phyloP scores from a whole-genome alignment of 2,888 invertebrate species.

The Phyllotreta striolata region DNA sequence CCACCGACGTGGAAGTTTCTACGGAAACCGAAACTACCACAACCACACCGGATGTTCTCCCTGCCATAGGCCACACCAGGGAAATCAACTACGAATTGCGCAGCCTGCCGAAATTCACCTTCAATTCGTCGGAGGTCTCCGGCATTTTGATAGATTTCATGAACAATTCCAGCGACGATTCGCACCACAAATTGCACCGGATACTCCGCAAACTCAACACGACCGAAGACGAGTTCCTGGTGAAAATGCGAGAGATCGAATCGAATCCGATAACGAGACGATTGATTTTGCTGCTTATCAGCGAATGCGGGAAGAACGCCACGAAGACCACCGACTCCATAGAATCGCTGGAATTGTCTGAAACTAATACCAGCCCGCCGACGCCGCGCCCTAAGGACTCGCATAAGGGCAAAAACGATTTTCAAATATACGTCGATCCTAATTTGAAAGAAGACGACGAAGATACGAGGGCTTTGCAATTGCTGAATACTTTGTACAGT shows the following conservation, averaged over 20 bases:
- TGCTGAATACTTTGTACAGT: conserved; percentile 83
- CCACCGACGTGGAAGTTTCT: conserved; percentile 39
- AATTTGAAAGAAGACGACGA: conserved; percentile 62
- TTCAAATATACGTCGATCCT: conserved; percentile 48
- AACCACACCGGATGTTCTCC: conserved; percentile 29
- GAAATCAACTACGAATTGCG: conserved; percentile 60
- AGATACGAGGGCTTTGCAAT: conserved; percentile 81
- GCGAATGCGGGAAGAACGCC: conserved; percentile 73
- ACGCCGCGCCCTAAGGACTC: not conserved
- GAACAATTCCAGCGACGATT: conserved; percentile 71
- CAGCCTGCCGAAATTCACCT: conserved; percentile 56
- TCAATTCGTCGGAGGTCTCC: conserved; percentile 56
- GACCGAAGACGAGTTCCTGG: conserved; percentile 77
- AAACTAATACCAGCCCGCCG: conserved; percentile 11
- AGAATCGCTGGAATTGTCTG: conserved; percentile 16
- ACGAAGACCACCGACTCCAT: conserved; percentile 34
- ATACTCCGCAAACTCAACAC: conserved; percentile 80
- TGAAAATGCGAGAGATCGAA: conserved; percentile 83
- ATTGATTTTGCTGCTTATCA: conserved; percentile 77
- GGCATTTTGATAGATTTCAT: conserved; percentile 60
- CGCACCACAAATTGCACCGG: conserved; percentile 75
- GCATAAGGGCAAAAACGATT: conserved; percentile 31
- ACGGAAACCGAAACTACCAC: conserved; percentile 36
- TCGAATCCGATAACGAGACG: conserved; percentile 78
- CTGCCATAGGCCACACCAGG: conserved; percentile 32